Evolutionary conservation across 2,888 invertebrate species (phyloP), one percentile per base, ranked within the genome.

Genomic region (Cosmorhoe ocellata): DNA sequence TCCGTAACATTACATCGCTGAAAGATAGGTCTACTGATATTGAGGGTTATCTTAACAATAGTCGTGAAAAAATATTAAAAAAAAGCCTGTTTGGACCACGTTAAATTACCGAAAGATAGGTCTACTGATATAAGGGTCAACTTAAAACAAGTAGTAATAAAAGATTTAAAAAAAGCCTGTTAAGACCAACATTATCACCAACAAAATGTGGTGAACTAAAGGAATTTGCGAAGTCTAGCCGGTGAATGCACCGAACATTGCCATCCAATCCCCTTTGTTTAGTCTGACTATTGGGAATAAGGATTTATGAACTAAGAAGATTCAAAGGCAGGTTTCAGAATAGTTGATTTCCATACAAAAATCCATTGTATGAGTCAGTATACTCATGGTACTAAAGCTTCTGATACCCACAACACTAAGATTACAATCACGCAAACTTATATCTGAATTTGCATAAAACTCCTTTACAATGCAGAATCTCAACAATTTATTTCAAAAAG

Each of bases 161-260:
- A 24, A 7, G 3, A 6, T 7, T 6, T 6, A 24, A 24, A 24
- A 24, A 3, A 18, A 18, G 2, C 6, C 5, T 3, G 24, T 7
- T 5, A 56, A 63, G 64, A 64, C 63, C 59, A 65, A 65, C 18
- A 18, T 18, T 18, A 18, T 18, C 18, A 18, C 18, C 18, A 18
- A 18, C 18, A 18, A 18, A 18, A 18, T 18, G 18, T 2, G 4
- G 18, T 18, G 18, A 34, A 62, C 52, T 58, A 5, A 10, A 63
- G 58, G 54, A 60, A 67, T 65, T 51, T 62, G 65, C 67, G 59
- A 56, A 64, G 72, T 60, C 58, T 60, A 56, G 60, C 57, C 64
- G 56, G 72, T 69, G 68, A 75, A 74, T 63, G 74, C 49, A 70
- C 69, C 31, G 55, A 48, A 59, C 58, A 69, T 67, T 59, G 61